Base-by-base conservation (phyloP, 2,888 invertebrate genomes). In the Tolmerus cingulatus region DNA sequence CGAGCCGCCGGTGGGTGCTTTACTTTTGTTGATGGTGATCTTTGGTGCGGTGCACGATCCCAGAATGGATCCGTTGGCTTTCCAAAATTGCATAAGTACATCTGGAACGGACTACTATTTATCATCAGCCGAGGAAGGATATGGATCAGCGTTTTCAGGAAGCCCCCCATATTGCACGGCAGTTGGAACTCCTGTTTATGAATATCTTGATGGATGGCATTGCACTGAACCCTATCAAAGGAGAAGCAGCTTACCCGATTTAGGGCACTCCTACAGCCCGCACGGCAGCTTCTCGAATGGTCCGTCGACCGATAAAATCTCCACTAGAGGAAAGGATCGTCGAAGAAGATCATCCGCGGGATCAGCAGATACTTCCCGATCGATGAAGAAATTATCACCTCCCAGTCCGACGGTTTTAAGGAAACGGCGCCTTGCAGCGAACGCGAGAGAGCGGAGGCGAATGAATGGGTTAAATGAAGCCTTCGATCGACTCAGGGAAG, bases 381-480 rank as follows among this genome's bases (percentile, higher is more conserved):
- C 66, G 27, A 12, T 66, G 27, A 66, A 66, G 66, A 66, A 66
- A 27, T 66, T 23, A 23, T 66, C 66, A 27, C 66, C 66, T 19
- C 66, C 66, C 9, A 86, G 46, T 87, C 87, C 84, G 86, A 91
- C 91, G 16, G 89, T 92, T 1, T 82, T 91, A 5, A 90, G 89
- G 23, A 94, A 94, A 82, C 93, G 96, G 34, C 93, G 96, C 40
- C 92, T 96, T 79, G 96, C 96, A 2, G 96, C 96, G 1, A 96
- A 96, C 91, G 96, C 96, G 0, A 92, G 96, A 1, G 96, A 96
- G 91, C 92, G 96, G 78, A 93, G 95, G 82, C 93, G 96, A 66
- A 96, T 96, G 96, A 95, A 95, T 90, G 95, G 95, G n/a, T 92
- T 96, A 51, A 96, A 96, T 91, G 95, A 95, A 89, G 96, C 96